Evolutionary conservation across 2,888 invertebrate species (phyloP).

Genomic region (Drepana falcataria): DNA sequence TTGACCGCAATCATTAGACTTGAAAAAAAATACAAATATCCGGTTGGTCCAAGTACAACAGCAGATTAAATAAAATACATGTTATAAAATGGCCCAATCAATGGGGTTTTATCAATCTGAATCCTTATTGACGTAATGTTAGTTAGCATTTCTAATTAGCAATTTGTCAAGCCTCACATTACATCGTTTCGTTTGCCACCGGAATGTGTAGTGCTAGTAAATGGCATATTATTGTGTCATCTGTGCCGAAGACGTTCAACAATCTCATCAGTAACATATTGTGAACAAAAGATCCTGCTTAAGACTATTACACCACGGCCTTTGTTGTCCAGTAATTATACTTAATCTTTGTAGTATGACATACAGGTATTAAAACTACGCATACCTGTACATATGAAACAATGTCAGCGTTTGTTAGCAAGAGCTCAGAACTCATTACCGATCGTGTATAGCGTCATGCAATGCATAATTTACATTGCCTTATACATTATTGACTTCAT

Average conservation of each 20-base stretch:
- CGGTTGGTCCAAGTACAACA: too few relatives aligned
- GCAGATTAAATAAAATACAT: too few relatives aligned
- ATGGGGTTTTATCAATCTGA: too few relatives aligned
- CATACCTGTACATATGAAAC: not conserved
- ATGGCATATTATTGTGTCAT: not conserved
- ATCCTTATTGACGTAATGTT: too few relatives aligned
- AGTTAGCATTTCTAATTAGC: too few relatives aligned
- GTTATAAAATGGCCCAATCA: too few relatives aligned
- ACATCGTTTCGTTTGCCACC: too few relatives aligned
- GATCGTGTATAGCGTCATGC: not conserved
- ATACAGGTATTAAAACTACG: not conserved
- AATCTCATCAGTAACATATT: not conserved
- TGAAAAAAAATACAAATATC: too few relatives aligned
- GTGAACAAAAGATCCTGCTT: not conserved
- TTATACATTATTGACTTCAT: not conserved
- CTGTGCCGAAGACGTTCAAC: not conserved
- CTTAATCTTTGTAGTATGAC: constrained; percentile 1
- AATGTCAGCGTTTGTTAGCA: not conserved
- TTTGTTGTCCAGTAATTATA: constrained; percentile 13
- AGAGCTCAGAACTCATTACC: not conserved
- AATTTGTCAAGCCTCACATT: too few relatives aligned
- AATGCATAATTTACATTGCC: not conserved
- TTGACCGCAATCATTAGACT: not conserved
- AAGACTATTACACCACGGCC: constrained; percentile 5
- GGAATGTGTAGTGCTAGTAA: too few relatives aligned